phyloP scores from a whole-genome alignment of 92 coral and sea anemone genomes.

The Paragorgia papillata region DNA sequence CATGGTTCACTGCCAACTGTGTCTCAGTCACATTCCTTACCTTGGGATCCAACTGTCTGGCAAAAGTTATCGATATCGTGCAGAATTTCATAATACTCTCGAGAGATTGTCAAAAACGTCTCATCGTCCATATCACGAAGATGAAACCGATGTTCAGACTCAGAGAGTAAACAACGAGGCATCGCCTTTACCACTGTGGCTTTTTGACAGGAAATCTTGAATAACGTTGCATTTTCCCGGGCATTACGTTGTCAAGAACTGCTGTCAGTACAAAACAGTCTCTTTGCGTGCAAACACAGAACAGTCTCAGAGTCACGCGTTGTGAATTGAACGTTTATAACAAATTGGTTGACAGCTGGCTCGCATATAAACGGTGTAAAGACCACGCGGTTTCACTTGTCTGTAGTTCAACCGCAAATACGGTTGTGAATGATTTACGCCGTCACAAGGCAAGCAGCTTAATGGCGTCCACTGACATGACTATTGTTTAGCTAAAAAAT shows the following conservation, averaged over 20 bases:
- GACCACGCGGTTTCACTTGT: constrained; percentile 16
- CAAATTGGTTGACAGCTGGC: constrained; percentile 34
- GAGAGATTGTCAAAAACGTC: constrained; percentile 27
- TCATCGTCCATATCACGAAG: constrained; percentile 26
- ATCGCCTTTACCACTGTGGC: constrained; percentile 22
- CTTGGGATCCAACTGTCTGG: constrained; percentile 38
- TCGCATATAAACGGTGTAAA: constrained; percentile 2
- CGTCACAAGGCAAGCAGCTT: constrained; percentile 9
- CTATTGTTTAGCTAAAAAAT: constrained; percentile 32
- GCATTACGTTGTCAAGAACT: constrained; percentile 5
- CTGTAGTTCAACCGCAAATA: constrained; percentile 28
- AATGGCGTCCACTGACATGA: constrained; percentile 35
- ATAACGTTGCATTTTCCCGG: background rate
- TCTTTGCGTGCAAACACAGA: background rate
- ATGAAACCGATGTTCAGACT: too few species aligned
- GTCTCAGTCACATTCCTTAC: constrained; percentile 6
- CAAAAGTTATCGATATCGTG: constrained; percentile 41
- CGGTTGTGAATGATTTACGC: background rate
- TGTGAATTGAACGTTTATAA: background rate
- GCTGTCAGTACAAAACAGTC: background rate
- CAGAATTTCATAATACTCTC: constrained; percentile 33
- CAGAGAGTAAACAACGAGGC: constrained; percentile 4
- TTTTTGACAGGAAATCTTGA: constrained; percentile 4
- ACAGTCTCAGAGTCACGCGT: background rate
- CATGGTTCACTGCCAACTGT: background rate